Conservation (phyloP, 1,140 invertebrate genomes). For the Bathynomus jamesi region DNA sequence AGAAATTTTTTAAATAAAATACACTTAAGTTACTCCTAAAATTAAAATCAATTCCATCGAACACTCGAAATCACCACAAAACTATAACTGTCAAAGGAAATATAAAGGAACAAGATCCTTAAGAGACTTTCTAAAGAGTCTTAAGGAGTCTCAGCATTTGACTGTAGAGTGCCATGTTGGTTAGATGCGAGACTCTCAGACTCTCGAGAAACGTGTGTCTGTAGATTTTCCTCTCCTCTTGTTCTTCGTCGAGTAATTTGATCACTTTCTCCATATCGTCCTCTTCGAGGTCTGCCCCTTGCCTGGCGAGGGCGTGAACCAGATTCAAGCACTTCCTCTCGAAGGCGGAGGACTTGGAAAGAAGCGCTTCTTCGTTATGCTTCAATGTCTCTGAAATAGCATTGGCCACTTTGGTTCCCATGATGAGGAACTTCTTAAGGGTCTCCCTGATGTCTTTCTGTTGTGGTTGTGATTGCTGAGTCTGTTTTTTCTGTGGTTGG, state of each 20-base stretch:
- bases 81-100: too few relatives aligned
- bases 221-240: background rate
- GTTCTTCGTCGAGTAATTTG: background rate
- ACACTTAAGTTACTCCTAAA: too few relatives aligned
- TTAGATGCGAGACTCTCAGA: background rate
- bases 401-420: background rate
- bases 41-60: too few relatives aligned
- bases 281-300: background rate
- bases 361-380: background rate
- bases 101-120: too few relatives aligned
- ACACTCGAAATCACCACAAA: too few relatives aligned
- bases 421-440: background rate
- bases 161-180: background rate
- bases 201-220: background rate
- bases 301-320: background rate
- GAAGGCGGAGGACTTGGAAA: background rate
- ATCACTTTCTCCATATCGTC: background rate
- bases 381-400: background rate
- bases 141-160: background rate
- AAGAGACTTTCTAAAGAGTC: background rate
- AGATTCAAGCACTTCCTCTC: background rate
- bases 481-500: background rate
- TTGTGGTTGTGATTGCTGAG: background rate
- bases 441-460: background rate
- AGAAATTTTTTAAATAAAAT: too few relatives aligned